Conservation (phyloP, 2,888 invertebrate genomes). For the Andrena dorsata region DNA sequence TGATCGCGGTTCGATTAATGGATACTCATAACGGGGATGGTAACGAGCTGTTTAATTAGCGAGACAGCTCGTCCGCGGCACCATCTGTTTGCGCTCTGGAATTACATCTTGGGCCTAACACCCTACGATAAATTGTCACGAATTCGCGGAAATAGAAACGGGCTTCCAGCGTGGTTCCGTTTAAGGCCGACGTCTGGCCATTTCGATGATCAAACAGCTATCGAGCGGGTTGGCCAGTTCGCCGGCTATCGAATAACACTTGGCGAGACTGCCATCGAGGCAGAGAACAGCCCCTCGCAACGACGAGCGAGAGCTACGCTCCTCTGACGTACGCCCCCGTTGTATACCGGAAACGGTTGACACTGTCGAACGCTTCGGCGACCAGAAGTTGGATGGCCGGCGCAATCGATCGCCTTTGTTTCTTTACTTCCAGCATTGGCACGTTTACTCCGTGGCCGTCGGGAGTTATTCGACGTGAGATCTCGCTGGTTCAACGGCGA, state of each 20-base stretch:
- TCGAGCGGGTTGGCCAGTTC: conserved; percentile 7
- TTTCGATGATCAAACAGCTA: conserved; percentile 33
- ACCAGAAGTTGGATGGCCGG: conserved; percentile 23
- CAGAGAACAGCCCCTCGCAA: neutral
- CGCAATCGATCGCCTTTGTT: conserved; percentile 46
- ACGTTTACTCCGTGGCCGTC: neutral
- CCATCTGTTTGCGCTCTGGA: conserved; percentile 41
- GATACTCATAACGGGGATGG: conserved; percentile 48
- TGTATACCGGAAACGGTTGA: conserved; percentile 39
- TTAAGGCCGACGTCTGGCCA: conserved; percentile 2
- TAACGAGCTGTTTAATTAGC: conserved; percentile 65
- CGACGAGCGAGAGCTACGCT: conserved; percentile 11
- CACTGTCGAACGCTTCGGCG: conserved; percentile 21
- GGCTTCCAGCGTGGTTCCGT: conserved; percentile 6
- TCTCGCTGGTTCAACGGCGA: conserved; percentile 10
- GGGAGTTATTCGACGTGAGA: conserved; percentile 16
- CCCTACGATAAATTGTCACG: conserved; percentile 12
- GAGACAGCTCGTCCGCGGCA: conserved; percentile 20
- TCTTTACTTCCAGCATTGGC: conserved; percentile 8
- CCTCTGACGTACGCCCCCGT: conserved; percentile 12
- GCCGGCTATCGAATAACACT: conserved; percentile 20
- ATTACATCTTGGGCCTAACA: conserved; percentile 26
- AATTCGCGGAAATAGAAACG: neutral
- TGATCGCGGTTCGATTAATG: conserved; percentile 64
- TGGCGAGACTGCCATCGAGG: neutral